These are phyloP conservation scores for Conus canariensis DNA, from an alignment of 2,888 invertebrate genomes.

Conservation along the genomic window DNA sequence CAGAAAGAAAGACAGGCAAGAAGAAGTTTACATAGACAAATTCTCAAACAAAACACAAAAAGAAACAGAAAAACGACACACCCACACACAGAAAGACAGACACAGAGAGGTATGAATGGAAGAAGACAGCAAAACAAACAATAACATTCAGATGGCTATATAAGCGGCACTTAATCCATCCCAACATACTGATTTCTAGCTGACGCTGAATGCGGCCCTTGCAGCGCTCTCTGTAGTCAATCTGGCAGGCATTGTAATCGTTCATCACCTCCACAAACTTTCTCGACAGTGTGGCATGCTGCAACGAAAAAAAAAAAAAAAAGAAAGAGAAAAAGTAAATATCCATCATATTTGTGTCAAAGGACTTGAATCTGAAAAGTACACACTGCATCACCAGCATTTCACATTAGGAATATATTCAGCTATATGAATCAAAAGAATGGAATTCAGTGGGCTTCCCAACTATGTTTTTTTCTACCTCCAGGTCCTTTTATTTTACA, in stretches of 20 bases:
- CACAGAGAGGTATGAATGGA: not conserved
- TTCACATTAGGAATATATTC: too few relatives aligned
- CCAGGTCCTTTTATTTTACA: too few relatives aligned
- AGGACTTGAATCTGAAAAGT: too few relatives aligned
- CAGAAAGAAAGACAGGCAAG: too few relatives aligned
- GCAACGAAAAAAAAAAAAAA: slow-evolving; percentile 46
- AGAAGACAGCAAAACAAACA: not conserved
- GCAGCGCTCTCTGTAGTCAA: slow-evolving; percentile 99
- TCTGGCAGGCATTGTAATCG: slow-evolving; percentile 99
- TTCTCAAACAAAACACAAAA: not conserved
- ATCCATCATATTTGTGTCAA: too few relatives aligned
- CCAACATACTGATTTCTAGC: slow-evolving; percentile 94
- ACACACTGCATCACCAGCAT: too few relatives aligned
- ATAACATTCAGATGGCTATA: too few relatives aligned
- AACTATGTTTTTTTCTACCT: too few relatives aligned
- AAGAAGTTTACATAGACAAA: too few relatives aligned
- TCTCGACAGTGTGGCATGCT: slow-evolving; percentile 98
- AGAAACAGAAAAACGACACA: not conserved
- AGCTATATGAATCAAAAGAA: too few relatives aligned
- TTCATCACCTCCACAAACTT: slow-evolving; percentile 99
- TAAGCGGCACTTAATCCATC: not conserved
- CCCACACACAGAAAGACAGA: not conserved
- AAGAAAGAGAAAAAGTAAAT: too few relatives aligned
- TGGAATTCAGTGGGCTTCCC: too few relatives aligned
- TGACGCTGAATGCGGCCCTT: slow-evolving; percentile 99